These are phyloP conservation scores for Ceyx erithaca DNA, from an alignment of 2,797 vertebrate species.

Conservation along the genomic window DNA sequence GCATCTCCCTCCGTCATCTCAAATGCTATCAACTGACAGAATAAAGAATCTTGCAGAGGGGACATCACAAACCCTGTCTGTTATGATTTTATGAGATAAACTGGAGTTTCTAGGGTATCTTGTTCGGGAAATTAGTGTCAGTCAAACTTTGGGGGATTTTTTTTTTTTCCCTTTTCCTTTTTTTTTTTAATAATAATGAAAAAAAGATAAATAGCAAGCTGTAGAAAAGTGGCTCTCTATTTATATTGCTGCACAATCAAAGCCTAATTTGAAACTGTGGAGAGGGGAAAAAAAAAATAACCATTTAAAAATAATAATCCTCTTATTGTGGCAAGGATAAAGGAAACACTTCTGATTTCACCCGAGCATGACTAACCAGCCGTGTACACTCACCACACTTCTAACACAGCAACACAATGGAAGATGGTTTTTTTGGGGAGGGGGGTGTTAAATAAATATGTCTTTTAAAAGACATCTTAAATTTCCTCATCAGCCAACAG, in stretches of 20 bases:
- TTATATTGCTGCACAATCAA: slow-evolving; percentile 25
- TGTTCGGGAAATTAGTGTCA: slow-evolving; percentile 98
- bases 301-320: not conserved
- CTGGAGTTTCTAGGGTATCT: slow-evolving; percentile 90
- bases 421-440: not conserved
- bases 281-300: not conserved
- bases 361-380: not conserved
- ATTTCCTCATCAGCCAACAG: slow-evolving; percentile 23
- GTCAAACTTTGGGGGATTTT: slow-evolving; percentile 91
- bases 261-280: slow-evolving; percentile 15
- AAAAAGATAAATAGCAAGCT: slow-evolving; percentile 84
- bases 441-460: not conserved
- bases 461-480: slow-evolving; percentile 13
- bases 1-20: slow-evolving; percentile 92
- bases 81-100: slow-evolving; percentile 94
- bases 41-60: slow-evolving; percentile 86
- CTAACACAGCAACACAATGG: not conserved
- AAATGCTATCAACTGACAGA: slow-evolving; percentile 96
- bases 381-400: not conserved
- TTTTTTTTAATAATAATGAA: not conserved
- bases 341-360: not conserved
- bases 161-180: not conserved
- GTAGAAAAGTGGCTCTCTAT: slow-evolving; percentile 68
- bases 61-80: slow-evolving; percentile 97
- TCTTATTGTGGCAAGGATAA: not conserved